Base-by-base conservation (phyloP, 2,797 vertebrate genomes). In the Hapalemur alaotrensis region DNA sequence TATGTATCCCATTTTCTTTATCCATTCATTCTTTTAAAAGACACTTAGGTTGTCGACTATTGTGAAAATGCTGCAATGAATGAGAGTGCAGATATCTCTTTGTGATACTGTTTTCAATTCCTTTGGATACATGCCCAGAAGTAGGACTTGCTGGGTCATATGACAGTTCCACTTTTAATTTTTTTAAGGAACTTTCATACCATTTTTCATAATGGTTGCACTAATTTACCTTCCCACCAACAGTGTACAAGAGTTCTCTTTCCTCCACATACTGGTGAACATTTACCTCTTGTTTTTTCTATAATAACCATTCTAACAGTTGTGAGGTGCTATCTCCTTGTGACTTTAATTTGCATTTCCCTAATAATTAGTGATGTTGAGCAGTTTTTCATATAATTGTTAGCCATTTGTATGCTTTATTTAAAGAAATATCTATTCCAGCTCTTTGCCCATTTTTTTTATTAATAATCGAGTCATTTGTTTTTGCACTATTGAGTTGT, bases 221-320 rank as follows among this genome's bases (percentile, higher is more conserved):
- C 4, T 43, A 43, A 80, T 30, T 59, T 57, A 38, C 38, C 22
- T 63, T 80, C 9, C n/a, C 22, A 75, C 6, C 17, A 59, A 13
- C 22, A 35, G 5, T 18, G 1, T 41, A 25, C 4, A 28, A 12
- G 1, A 17, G 9, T 20, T 25, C 30, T 6, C 4, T 8, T 48
- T 50, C 6, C 20, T 32, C 20, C 11, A 4, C 6, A 23, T 46
- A 4, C 32, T 38, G 1, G 2, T 59, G 28, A 41, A 67, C 15
- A 82, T 12, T 8, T 30, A 20, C 6, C 50, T 17, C 43, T 38
- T 20, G 20, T 7, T 73, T 12, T 59, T 78, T 89, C 43, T 6
- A 18, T 38, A 35, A 69, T 35, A 14, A 3, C 5, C 20, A 75
- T n/a, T 81, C 7, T 43, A 43, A 57, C 28, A 73, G 13, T 8